Percentiles rank a stretch among this genome's conserved stretches.
Conservation (phyloP, 2,797 vertebrate genomes). For the Chiroxiphia lanceolata region DNA sequence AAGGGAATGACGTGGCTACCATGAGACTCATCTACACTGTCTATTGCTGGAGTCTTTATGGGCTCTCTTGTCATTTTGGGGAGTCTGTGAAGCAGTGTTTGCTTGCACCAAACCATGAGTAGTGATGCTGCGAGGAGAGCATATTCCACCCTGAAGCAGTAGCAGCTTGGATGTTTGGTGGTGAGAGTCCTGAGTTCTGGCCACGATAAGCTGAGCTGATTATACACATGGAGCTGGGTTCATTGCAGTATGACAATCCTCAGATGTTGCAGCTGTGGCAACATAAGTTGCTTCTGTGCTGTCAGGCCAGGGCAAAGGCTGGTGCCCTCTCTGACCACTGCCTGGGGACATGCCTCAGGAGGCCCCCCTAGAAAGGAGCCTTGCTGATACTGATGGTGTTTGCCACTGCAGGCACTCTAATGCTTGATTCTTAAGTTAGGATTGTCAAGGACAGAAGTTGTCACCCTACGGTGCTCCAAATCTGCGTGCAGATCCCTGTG, state of each 20-base stretch:
- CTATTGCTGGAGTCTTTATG: not conserved
- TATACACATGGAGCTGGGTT: rapidly evolving
- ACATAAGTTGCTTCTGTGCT: not conserved
- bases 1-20: not conserved
- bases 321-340: rapidly evolving
- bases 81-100: not conserved
- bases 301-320: not conserved
- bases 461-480: not conserved
- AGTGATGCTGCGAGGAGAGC: not conserved
- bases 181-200: not conserved
- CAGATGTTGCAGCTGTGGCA: not conserved
- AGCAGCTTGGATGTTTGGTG: not conserved
- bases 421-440: not conserved
- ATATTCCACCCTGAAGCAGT: not conserved
- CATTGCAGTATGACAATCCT: not conserved
- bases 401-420: not conserved
- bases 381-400: not conserved
- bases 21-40: not conserved
- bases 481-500: not conserved
- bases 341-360: not conserved
- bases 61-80: not conserved
- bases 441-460: not conserved
- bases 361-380: not conserved
- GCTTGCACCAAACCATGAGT: not conserved
- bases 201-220: not conserved